phyloP scores from a whole-genome alignment of 2,113 vertebrate genomes.

The Chaetorhynchus papuensis region DNA sequence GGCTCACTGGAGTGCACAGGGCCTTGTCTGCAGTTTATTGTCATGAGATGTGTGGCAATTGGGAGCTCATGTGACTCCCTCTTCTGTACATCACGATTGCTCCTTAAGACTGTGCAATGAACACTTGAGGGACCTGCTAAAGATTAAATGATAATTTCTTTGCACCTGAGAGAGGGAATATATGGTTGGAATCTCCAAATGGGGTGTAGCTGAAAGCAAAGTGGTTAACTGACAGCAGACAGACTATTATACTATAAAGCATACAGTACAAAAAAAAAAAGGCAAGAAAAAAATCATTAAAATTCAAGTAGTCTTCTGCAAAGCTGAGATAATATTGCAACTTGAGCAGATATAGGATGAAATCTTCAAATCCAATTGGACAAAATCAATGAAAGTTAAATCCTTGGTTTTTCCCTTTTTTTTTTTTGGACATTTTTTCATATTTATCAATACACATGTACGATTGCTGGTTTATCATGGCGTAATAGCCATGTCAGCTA shows the following conservation, averaged over 20 bases:
- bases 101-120: not conserved
- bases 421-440: not conserved
- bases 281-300: not conserved
- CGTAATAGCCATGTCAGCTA: not conserved
- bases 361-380: not conserved
- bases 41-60: not conserved
- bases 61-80: not conserved
- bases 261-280: not conserved
- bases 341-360: not conserved
- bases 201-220: not conserved
- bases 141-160: not conserved
- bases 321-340: not conserved
- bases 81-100: not conserved
- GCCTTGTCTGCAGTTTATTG: not conserved
- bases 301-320: not conserved
- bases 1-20: fast-evolving
- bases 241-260: not conserved
- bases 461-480: not conserved
- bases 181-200: not conserved
- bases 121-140: not conserved
- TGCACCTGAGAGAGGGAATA: not conserved
- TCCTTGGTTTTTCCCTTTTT: not conserved
- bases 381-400: not conserved
- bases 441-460: not conserved
- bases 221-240: not conserved